phyloP scores from a whole-genome alignment of 2,888 invertebrate genomes.

The Cephus sareptanus region DNA sequence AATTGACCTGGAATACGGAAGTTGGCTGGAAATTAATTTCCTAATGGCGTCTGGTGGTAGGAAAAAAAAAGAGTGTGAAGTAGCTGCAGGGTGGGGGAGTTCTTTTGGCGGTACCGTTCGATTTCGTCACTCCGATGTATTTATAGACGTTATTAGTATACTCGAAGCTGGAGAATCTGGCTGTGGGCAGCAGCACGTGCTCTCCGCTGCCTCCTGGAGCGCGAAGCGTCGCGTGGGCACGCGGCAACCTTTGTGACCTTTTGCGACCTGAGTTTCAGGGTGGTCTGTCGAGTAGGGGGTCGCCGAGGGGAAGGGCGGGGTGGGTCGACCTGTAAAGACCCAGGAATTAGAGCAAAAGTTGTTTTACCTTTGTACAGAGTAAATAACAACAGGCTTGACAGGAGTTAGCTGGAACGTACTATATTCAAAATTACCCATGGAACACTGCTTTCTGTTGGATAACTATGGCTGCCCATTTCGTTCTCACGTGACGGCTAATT shows the following conservation, averaged over 20 bases:
- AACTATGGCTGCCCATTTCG: neutral
- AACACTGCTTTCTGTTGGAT: neutral
- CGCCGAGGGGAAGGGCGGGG: neutral
- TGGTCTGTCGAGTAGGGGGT: neutral
- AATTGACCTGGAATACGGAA: neutral
- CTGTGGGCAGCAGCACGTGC: neutral
- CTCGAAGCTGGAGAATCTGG: neutral
- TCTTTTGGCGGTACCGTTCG: neutral
- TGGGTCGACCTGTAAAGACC: neutral
- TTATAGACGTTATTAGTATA: neutral
- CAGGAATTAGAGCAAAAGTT: neutral
- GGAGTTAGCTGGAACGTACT: neutral
- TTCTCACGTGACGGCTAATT: neutral
- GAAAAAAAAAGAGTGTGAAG: neutral
- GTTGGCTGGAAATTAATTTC: neutral
- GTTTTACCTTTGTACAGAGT: neutral
- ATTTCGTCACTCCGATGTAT: neutral
- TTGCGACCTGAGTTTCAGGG: neutral
- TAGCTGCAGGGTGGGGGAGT: neutral
- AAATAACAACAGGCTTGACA: neutral
- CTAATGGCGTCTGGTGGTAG: neutral
- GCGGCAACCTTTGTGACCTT: neutral
- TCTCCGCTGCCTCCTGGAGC: neutral
- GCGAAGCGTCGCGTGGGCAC: neutral
- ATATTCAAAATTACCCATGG: neutral